A percentile compares a stretch with the other conserved stretches of the same genome.
These are phyloP conservation scores for Neodon shergylaensis DNA, from an alignment of 2,113 vertebrate species.

Conservation along the genomic window DNA sequence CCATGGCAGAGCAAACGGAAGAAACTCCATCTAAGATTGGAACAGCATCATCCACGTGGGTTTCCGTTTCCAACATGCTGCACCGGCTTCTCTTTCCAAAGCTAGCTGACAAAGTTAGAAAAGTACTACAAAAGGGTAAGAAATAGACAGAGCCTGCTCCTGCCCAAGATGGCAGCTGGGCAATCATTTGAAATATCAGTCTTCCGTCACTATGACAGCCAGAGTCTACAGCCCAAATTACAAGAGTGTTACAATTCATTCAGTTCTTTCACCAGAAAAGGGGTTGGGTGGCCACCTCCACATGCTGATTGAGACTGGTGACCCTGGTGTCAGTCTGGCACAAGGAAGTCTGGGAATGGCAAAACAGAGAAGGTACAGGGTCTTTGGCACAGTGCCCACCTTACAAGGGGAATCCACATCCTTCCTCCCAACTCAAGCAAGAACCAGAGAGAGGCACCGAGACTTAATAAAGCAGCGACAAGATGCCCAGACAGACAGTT, in stretches of 20 bases:
- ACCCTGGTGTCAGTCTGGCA: not conserved
- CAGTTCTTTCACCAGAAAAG: not conserved
- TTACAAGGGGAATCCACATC: not conserved
- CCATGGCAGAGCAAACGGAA: slow-evolving; percentile 20
- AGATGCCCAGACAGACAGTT: slow-evolving; percentile 50
- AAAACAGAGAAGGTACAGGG: not conserved
- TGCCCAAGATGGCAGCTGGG: not conserved
- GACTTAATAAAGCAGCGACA: slow-evolving; percentile 28
- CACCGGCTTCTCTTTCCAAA: slow-evolving; percentile 66
- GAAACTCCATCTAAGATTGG: not conserved
- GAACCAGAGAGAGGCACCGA: slow-evolving; percentile 25
- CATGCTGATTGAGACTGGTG: slow-evolving; percentile 48
- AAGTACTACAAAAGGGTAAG: slow-evolving; percentile 46
- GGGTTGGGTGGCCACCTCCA: not conserved
- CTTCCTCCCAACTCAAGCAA: not conserved
- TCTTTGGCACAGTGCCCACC: not conserved
- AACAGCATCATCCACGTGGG: slow-evolving; percentile 51
- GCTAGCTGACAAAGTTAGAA: slow-evolving; percentile 60
- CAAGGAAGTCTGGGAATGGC: not conserved
- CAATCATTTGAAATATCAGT: slow-evolving; percentile 23
- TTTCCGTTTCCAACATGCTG: slow-evolving; percentile 55
- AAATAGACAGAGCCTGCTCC: not conserved
- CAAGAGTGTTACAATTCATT: not conserved
- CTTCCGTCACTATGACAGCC: not conserved
- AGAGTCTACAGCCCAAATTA: slow-evolving; percentile 56